Evolutionary conservation across 2,797 vertebrate genomes (phyloP), one percentile per base, ranked within the genome.

Genomic region (Chelmon rostratus): DNA sequence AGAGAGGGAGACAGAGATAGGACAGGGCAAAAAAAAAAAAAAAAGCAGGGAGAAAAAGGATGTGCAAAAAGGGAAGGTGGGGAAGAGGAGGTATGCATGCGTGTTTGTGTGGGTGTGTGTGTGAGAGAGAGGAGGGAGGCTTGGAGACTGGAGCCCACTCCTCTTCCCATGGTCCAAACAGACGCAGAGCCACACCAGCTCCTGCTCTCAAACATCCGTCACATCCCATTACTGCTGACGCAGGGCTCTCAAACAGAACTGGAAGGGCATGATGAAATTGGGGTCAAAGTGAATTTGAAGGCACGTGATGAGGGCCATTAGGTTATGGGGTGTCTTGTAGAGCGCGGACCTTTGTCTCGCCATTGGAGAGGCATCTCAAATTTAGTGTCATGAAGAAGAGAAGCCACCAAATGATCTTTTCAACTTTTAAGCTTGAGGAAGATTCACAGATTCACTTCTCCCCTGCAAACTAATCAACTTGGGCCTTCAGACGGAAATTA

Each of bases 151-250:
- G 85, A 89, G 65, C 58, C 72, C 70, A 31, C 70, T 79, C 64
- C 74, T 88, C 91, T 95, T 95, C 94, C 92, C 94, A 95, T 93
- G 94, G 89, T 88, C 88, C 82, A 80, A 53, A 52, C 82, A 78
- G 84, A 89, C 89, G 69, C 68, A 25, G 80, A 83, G 86, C 89
- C 90, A 83, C 87, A 90, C 86, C 82, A 70, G 85, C 89, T 81
- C 85, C 79, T 35, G 69, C 73, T 88, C 87, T 93, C 84, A 86
- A 91, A 92, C 89, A 94, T 91, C 92, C 83, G 91, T 95, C 95
- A 95, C 82, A 93, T 92, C 89, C 86, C 88, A 95, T 96, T 95
- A 95, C 83, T 59, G 88, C 83, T 91, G 92, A 95, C 59, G 86
- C 86, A 74, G 62, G 72, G 79, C 80, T 83, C 83, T 91, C 87